Conservation (phyloP, 2,113 vertebrate species). For the Beaufortia kweichowensis region DNA sequence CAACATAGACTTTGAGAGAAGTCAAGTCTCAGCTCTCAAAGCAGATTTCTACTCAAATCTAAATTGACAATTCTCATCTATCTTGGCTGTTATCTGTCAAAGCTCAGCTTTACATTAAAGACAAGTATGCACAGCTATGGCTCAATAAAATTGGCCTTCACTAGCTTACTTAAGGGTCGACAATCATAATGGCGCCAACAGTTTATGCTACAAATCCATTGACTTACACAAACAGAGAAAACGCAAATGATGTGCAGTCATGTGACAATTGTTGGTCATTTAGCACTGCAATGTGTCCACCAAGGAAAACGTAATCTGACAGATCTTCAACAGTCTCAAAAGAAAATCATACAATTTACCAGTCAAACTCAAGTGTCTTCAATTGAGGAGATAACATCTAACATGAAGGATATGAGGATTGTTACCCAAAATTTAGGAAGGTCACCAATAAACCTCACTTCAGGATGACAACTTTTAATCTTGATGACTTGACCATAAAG, state of each 20-base stretch:
- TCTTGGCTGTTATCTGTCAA: conserved; percentile 4
- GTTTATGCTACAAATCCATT: no score
- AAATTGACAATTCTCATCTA: not conserved
- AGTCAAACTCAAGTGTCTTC: not conserved
- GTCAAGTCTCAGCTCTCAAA: conserved; percentile 3
- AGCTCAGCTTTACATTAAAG: not conserved
- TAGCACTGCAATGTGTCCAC: no score
- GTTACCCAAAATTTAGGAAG: no score
- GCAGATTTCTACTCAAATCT: not conserved
- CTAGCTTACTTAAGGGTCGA: no score
- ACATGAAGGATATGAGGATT: not conserved
- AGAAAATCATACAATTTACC: no score
- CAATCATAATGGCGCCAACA: no score
- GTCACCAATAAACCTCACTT: not conserved
- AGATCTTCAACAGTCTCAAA: no score
- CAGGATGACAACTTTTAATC: conserved; percentile 38
- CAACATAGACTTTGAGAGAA: conserved; percentile 56
- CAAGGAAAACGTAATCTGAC: no score
- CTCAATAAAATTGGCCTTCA: not conserved
- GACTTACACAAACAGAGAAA: no score
- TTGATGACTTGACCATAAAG: conserved; percentile 31
- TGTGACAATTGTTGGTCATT: no score
- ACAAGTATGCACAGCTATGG: not conserved
- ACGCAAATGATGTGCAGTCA: no score
- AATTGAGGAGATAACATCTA: not conserved